Evolutionary conservation across 2,113 vertebrate species (phyloP), one percentile per base, ranked within the genome.

Genomic region (Gorilla gorilla): DNA sequence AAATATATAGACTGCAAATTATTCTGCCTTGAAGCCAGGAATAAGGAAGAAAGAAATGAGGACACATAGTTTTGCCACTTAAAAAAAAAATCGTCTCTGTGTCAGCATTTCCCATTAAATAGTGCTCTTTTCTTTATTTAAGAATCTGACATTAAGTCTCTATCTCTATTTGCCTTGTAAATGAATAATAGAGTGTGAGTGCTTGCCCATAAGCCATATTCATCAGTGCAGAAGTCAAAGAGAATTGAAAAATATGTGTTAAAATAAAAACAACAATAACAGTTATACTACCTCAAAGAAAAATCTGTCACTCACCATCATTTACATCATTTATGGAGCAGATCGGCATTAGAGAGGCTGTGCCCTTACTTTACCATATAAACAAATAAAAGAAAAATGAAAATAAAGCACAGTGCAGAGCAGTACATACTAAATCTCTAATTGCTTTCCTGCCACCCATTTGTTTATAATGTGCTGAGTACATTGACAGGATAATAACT

Each of bases 321-420:
- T 84, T 90, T 96, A 43, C 35, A 92, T 87, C 35, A 87, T 84
- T 90, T 96, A 43, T 88, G n/a, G 25, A 91, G 70, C 13, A 93
- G 45, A 76, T 52, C 0, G 0, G 73, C 38, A 61, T 93, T 90
- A 96, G 20, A 80, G 79, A 96, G 22, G 27, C 68, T 90, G 43
- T 55, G n/a, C 27, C 17, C 30, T 93, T 93, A 96, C 66, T 93
- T 89, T 76, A 68, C 40, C 50, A 72, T 66, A 72, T 91, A 97
- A 96, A 93, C 83, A 93, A 97, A 93, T 83, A 87, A 80, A 89
- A 93, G 50, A 68, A 96, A 96, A 92, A 84, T 87, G 52, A 93
- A 96, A 93, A 92, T 68, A 92, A 97, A 92, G 76, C 68, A 84
- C 32, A 85, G 55, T 35, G 22, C 32, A 61, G 20, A 73, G 61